Base-by-base conservation (phyloP, 1,140 invertebrate species). In the Melipona quadrifasciata region DNA sequence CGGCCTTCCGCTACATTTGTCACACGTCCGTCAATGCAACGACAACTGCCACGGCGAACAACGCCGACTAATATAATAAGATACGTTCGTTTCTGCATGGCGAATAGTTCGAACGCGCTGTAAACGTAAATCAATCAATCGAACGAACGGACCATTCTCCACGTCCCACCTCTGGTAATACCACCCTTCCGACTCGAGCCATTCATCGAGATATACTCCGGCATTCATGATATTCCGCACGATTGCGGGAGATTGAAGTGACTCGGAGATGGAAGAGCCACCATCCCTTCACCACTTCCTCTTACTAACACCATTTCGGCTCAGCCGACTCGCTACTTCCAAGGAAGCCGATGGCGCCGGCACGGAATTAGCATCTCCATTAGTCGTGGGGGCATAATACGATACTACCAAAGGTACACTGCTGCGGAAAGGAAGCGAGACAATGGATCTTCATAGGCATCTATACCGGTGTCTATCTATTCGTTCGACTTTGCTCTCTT, bases 331-430 rank as follows among this genome's bases (percentile, higher is more conserved):
- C 83, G 77, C 84, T 80, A 80, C 80, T 86, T 87, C 47, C 77
- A 85, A 88, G 86, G 77, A 84, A 83, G 84, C 82, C 71, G 86
- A 70, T 61, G 73, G 82, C 71, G 76, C 74, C 80, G 88, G 89
- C 87, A 91, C 87, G 89, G 92, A 93, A 92, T 93, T 93, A 93
- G 92, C 92, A 92, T 93, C 92, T 93, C 92, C 92, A 93, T 93
- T 93, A 93, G 92, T 90, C 87, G 90, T 81, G 87, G 86, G 87
- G 85, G 89, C 91, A 92, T 93, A 92, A 93, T 92, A 89, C 89
- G 91, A 93, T 92, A 92, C 92, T 91, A 91, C 82, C 87, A 86
- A 67, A 80, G 89, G 84, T 89, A 84, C 86, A 85, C 89, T 77
- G 86, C 70, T 77, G 72, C 70, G 68, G 76, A 80, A 87, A 91